Evolutionary conservation across 2,113 vertebrate genomes (phyloP).

Genomic region (Physeter macrocephalus): DNA sequence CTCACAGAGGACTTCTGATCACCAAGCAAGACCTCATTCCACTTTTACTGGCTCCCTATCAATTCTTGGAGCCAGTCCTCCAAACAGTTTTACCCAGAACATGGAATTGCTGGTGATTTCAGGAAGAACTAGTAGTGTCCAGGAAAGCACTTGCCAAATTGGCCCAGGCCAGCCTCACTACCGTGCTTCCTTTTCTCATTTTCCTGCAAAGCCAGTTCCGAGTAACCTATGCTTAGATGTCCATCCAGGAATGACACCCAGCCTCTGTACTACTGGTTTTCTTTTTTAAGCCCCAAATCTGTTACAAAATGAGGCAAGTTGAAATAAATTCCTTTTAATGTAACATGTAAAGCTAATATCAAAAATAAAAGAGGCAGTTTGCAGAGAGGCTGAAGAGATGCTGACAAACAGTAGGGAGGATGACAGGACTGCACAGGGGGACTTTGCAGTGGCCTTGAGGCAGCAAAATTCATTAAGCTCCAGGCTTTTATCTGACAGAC

Average conservation of each 20-base stretch:
- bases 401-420: background rate
- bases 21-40: background rate
- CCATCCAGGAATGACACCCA: background rate
- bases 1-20: background rate
- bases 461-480: background rate
- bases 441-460: background rate
- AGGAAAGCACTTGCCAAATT: background rate
- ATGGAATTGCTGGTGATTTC: background rate
- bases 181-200: background rate
- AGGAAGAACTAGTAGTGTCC: background rate
- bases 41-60: background rate
- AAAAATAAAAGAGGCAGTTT: background rate
- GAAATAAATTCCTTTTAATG: background rate
- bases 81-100: background rate
- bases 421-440: rapidly evolving
- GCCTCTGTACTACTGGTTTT: background rate
- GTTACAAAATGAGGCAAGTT: background rate
- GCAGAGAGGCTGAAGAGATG: background rate
- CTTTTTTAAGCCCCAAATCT: background rate
- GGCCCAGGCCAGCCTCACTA: background rate
- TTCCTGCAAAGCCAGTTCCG: background rate
- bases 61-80: background rate
- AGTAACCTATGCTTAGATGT: background rate
- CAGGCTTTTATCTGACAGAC: background rate
- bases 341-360: background rate